Base-by-base conservation (phyloP, 23 tunicate species). In the Trididemnum clinides region DNA sequence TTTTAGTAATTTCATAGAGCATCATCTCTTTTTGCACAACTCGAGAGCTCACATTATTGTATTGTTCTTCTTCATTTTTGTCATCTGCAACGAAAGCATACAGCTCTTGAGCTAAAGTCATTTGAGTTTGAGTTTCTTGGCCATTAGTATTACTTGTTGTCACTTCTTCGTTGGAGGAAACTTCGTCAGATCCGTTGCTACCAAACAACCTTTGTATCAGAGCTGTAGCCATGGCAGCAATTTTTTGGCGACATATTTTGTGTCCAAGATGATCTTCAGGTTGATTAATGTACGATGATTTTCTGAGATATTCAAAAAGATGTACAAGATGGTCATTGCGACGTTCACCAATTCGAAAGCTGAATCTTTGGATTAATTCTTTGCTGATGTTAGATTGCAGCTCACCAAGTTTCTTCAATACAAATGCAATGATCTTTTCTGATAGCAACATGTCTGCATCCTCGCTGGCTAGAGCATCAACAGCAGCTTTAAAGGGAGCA, bases 401-500 rank as follows among this genome's bases (percentile, higher is more conserved):
- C 18, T 30, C 77, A 31, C 39, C 37, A 70, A 70, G 77, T 70
- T 62, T n/a, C n/a, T n/a, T 74, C 58, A 57, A 79, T 18, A 57
- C 38, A 57, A 79, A 79, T 57, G 84, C 73, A 57, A 79, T 79
- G 26, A 79, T 57, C 50, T 79, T 57, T 57, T 79, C 84, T 54
- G 73, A 54, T 79, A 79, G 38, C 69, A 79, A 57, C 69, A 79
- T 26, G 73, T 80, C 84, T 64, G 84, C 84, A 20, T 80, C 78
- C 76, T 80, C 3, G n/a, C 84, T 63, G 26, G 84, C 37, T 64
- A 80, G 84, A 29, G 84, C 84, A 37, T 80, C 84, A 80, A 80
- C 72, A 80, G 84, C 72, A 59, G 72, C 84, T 26, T 80, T 80
- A 58, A 80, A 80, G 84, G 84, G 84, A 51, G 73, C 84, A 51